Evolutionary conservation across 92 coral and sea anemone species (phyloP), one percentile per base, ranked within the genome.

Genomic region (Heliopora coerulea): DNA sequence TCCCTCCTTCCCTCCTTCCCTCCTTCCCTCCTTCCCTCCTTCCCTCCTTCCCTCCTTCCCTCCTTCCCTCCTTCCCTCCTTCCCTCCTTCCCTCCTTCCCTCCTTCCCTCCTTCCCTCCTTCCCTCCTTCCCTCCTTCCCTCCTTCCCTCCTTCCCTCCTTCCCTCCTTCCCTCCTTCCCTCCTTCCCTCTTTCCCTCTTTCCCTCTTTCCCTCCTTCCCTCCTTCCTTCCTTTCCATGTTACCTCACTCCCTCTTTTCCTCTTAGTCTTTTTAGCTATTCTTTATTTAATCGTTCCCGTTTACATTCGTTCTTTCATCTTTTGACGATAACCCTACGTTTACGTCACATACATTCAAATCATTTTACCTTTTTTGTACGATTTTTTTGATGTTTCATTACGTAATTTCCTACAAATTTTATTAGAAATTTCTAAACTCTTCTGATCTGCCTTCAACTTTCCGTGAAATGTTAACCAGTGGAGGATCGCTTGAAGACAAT

Each of bases 21-120:
- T 37, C 4, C 11, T 37, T 11, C 42, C 11, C 11, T 37, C 11
- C 42, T 37, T 37, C 6, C 42, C n/a, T 11, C 11, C 42, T 4
- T 11, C 6, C 42, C 11, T 37, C 4, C 11, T 37, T 11, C 42
- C 42, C 11, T 37, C 10, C 88, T 88, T 90, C 49, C 18, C 31
- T 54, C 15, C 4, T 15, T 46, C 52, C 52, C n/a, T 46, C 52
- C 52, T 46, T 46, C 52, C 52, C n/a, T 46, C 52, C n/a, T 15
- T 46, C 52, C 52, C n/a, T 46, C 52, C 52, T 15, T 46, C 52
- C n/a, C n/a, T 46, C 52, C 52, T 15, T 46, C 52, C 52, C 3
- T 46, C 52, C 52, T 46, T 46, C 17, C 52, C n/a, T 15, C n/a
- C 52, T 46, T 8, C 52, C 52, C n/a, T 15, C 52, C n/a, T 46